Percentiles rank a stretch among this genome's conserved stretches.
Conservation (phyloP, 2,113 vertebrate species). For the Monopterus albus region DNA sequence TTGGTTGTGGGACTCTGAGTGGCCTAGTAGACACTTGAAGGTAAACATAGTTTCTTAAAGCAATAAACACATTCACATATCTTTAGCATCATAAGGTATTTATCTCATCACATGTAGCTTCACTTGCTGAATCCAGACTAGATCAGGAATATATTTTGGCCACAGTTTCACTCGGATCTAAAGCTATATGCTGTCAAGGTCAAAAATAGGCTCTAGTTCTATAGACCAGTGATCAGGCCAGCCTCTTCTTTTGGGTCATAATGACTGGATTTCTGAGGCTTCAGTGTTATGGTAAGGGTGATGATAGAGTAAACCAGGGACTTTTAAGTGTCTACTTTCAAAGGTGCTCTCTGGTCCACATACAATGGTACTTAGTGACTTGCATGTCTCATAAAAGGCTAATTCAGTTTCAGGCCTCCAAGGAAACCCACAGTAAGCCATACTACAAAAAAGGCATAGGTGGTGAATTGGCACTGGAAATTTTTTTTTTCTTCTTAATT, state of each 20-base stretch:
- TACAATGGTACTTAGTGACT: slow-evolving; percentile 62
- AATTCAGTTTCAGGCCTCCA: slow-evolving; percentile 33
- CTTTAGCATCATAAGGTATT: slow-evolving; percentile 64
- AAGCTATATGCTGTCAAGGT: too few species aligned
- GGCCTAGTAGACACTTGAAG: slow-evolving; percentile 78
- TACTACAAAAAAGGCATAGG: slow-evolving; percentile 19
- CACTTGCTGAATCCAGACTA: slow-evolving; percentile 55
- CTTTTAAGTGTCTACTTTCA: slow-evolving; percentile 70
- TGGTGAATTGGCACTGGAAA: slow-evolving; percentile 27
- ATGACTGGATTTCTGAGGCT: slow-evolving; percentile 43
- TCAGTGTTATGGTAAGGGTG: slow-evolving; percentile 45
- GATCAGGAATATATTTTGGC: slow-evolving; percentile 57
- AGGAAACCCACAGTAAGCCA: slow-evolving; percentile 7
- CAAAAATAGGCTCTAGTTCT: too few species aligned
- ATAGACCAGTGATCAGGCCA: slow-evolving; percentile 45
- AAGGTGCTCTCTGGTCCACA: slow-evolving; percentile 78
- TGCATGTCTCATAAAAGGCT: slow-evolving; percentile 39
- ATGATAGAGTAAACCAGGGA: slow-evolving; percentile 62
- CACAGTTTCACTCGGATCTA: slow-evolving; percentile 37
- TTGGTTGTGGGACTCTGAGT: slow-evolving; percentile 76
- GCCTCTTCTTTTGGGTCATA: slow-evolving; percentile 31
- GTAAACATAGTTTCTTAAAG: slow-evolving; percentile 81
- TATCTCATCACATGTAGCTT: slow-evolving; percentile 74
- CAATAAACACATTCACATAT: slow-evolving; percentile 82
- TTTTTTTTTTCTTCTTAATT: slow-evolving; percentile 28